Evolutionary conservation across 1,140 invertebrate genomes (phyloP).

Genomic region (Bradysia coprophila): DNA sequence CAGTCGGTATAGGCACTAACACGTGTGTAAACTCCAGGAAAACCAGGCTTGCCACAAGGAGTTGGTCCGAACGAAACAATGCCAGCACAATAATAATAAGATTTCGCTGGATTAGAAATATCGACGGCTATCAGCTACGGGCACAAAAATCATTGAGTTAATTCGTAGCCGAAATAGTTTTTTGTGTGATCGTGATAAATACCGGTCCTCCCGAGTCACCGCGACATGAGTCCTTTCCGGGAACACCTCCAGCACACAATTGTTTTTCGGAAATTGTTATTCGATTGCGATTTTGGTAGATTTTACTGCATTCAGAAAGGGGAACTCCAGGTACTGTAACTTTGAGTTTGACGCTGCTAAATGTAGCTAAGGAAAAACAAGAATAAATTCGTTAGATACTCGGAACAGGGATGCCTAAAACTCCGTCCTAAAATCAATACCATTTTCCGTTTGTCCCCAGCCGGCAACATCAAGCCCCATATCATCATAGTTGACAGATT

Average conservation of each 20-base stretch:
- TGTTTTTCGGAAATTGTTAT: constrained; percentile 23
- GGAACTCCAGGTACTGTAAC: constrained; percentile 7
- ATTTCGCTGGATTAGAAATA: constrained; percentile 6
- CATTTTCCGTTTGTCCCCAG: constrained; percentile 4
- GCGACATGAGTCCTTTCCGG: constrained; percentile 33
- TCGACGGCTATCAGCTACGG: constrained; percentile 5
- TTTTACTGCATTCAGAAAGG: constrained; percentile 12
- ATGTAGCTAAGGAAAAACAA: constrained; percentile 6
- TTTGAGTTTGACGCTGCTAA: constrained; percentile 30
- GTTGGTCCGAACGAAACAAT: constrained; percentile 39
- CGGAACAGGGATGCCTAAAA: no score
- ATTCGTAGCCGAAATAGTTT: not conserved
- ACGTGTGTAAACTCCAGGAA: constrained; percentile 40
- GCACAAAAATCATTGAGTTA: not conserved
- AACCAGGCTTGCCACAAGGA: constrained; percentile 28
- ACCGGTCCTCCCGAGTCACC: constrained; percentile 42
- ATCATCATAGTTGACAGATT: constrained; percentile 7
- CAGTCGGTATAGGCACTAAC: constrained; percentile 31
- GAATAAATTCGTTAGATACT: no score
- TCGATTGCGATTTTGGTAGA: constrained; percentile 11
- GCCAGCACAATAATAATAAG: constrained; percentile 17
- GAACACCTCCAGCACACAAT: constrained; percentile 41
- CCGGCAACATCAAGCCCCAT: constrained; percentile 3
- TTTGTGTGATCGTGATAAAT: not conserved
- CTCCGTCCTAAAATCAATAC: not conserved